A percentile compares a stretch with the other conserved stretches of the same genome.
phyloP scores from a whole-genome alignment of 2,797 vertebrate genomes.

The Phrynocephalus guinanensis region DNA sequence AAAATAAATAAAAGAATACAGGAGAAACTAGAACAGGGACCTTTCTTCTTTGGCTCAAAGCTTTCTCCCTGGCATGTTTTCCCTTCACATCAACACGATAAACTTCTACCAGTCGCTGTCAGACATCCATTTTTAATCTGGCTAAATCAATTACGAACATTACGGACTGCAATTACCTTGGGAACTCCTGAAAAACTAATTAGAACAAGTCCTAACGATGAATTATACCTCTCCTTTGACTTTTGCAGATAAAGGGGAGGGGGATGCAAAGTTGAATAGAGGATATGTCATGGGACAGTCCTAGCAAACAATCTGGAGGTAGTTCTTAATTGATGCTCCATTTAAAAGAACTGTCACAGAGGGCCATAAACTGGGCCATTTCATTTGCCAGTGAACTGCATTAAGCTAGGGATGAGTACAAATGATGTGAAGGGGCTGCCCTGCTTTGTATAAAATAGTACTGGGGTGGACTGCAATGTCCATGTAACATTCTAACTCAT shows the following conservation, averaged over 20 bases:
- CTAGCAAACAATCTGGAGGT: constrained; percentile 34
- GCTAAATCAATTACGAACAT: constrained; percentile 72
- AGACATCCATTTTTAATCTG: constrained; percentile 71
- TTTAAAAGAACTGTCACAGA: constrained; percentile 6
- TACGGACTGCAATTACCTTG: constrained; percentile 67
- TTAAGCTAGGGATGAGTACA: neutral
- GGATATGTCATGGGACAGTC: constrained; percentile 24
- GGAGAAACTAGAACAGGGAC: constrained; percentile 44
- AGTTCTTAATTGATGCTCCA: constrained; percentile 37
- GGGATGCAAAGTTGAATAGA: neutral
- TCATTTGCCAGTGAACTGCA: constrained; percentile 23
- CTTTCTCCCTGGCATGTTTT: constrained; percentile 16
- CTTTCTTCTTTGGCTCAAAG: neutral
- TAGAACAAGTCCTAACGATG: constrained; percentile 47
- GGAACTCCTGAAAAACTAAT: constrained; percentile 71
- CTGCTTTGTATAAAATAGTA: neutral
- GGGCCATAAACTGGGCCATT: constrained; percentile 41
- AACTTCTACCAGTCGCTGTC: constrained; percentile 39
- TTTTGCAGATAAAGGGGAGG: constrained; percentile 47
- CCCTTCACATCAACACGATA: constrained; percentile 20
- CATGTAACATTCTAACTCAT: neutral
- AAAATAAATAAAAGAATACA: neutral
- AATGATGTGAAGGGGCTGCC: neutral
- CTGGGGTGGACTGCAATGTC: neutral
- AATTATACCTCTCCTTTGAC: constrained; percentile 69